These are phyloP conservation scores for Adelphocoris suturalis DNA, from an alignment of 2,888 invertebrate genomes.

Conservation along the genomic window DNA sequence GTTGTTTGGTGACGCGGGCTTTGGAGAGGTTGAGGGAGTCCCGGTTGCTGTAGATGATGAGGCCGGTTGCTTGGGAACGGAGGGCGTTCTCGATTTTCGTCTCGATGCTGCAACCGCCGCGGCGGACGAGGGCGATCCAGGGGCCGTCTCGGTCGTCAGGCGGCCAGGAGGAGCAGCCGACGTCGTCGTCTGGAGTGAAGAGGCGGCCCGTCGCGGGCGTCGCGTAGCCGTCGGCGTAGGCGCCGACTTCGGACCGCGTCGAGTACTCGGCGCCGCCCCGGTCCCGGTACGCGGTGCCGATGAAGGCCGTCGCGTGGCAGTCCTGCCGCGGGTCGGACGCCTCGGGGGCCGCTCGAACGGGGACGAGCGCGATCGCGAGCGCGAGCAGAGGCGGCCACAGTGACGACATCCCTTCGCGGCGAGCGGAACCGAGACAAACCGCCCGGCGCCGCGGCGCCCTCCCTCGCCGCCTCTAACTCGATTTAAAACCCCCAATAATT, in stretches of 20 bases:
- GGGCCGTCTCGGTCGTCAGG: conserved; percentile 77
- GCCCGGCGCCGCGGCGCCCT: not conserved
- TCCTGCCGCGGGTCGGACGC: conserved; percentile 12
- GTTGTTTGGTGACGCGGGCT: conserved; percentile 24
- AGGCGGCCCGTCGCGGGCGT: conserved; percentile 1
- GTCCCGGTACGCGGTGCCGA: conserved; percentile 61
- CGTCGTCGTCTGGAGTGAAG: conserved; percentile 73
- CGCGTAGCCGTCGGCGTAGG: conserved; percentile 64
- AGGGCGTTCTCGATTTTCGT: conserved; percentile 89
- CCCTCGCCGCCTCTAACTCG: not conserved
- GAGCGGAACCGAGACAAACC: conserved; percentile 36
- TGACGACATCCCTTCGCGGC: conserved; percentile 43
- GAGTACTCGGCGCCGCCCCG: conserved; percentile 42
- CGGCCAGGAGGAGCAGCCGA: conserved; percentile 75
- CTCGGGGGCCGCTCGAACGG: not conserved
- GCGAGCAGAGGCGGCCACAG: conserved; percentile 43
- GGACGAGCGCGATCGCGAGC: not conserved
- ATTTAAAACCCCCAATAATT: conserved; percentile 27
- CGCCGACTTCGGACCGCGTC: conserved; percentile 46
- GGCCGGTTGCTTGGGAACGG: conserved; percentile 82
- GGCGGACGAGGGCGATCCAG: conserved; percentile 90
- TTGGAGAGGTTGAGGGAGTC: conserved; percentile 80
- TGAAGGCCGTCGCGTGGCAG: conserved; percentile 69
- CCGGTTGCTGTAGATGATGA: conserved; percentile 90
- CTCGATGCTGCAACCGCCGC: conserved; percentile 90